A percentile compares a stretch with the other conserved stretches of the same genome.
These are phyloP conservation scores for Tyrophagus putrescentiae DNA, from an alignment of 1,140 invertebrate genomes.

Conservation along the genomic window DNA sequence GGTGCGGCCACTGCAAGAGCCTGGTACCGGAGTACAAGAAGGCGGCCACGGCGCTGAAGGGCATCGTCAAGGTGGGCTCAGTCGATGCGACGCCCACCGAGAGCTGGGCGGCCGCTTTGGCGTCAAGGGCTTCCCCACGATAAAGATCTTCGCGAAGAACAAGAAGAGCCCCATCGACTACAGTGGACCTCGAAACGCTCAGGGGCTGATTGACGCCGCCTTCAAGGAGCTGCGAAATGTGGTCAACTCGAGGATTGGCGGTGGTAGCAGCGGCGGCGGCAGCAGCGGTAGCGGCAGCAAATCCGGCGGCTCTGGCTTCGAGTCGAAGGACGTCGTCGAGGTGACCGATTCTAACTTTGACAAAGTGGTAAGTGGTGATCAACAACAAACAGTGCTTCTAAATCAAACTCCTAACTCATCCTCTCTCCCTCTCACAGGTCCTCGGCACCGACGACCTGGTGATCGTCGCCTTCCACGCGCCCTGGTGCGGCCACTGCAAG, in stretches of 20 bases:
- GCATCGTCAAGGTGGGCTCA: constrained; percentile 74
- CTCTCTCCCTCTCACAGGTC: too few species aligned
- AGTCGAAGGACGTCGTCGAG: constrained; percentile 65
- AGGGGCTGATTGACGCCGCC: constrained; percentile 66
- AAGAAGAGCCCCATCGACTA: constrained; percentile 76
- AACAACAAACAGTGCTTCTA: too few species aligned
- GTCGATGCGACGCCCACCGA: constrained; percentile 87
- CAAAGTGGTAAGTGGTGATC: too few species aligned
- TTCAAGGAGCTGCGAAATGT: constrained; percentile 52
- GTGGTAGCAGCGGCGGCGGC: constrained; percentile 30
- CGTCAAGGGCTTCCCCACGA: constrained; percentile 88
- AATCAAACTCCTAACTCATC: too few species aligned
- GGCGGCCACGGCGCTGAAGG: constrained; percentile 82
- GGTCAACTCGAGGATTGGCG: constrained; percentile 47
- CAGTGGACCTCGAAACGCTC: constrained; percentile 66
- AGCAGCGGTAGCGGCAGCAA: constrained; percentile 24
- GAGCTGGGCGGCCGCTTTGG: constrained; percentile 47
- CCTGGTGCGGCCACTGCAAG: constrained; percentile 93
- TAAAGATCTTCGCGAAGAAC: constrained; percentile 79
- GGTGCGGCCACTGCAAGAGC: constrained; percentile 92
- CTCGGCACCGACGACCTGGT: constrained; percentile 79
- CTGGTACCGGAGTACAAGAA: constrained; percentile 84
- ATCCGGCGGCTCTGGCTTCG: constrained; percentile 23
- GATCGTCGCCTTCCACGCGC: constrained; percentile 94
- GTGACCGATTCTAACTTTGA: constrained; percentile 90